Conservation (phyloP, 1,140 invertebrate species). For the Brachionus manjavacas region DNA sequence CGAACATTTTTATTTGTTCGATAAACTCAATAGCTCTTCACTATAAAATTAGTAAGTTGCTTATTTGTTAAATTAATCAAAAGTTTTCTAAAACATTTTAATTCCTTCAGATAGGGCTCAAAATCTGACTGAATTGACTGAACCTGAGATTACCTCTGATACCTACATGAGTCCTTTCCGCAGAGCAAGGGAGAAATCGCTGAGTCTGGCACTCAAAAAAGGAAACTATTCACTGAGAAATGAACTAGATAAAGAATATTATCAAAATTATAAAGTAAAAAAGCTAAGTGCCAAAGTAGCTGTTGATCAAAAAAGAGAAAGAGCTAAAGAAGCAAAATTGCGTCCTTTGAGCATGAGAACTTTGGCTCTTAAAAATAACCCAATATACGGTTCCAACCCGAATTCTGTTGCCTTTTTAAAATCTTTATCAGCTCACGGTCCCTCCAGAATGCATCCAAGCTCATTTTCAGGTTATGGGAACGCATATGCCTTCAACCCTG, state of each 20-base stretch:
- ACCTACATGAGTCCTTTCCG: conserved; percentile 4
- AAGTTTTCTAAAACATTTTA: background rate
- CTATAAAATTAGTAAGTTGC: background rate
- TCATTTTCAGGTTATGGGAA: background rate
- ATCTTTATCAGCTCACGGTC: background rate
- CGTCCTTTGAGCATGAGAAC: conserved; percentile 16
- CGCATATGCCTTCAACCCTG: background rate
- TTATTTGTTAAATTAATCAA: background rate
- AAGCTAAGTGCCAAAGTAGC: background rate
- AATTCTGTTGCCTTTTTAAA: background rate
- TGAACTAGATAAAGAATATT: background rate
- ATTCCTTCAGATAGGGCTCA: background rate
- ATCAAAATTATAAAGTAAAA: conserved; percentile 25
- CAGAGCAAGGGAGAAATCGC: background rate
- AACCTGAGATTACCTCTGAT: background rate
- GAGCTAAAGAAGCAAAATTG: background rate
- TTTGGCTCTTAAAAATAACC: background rate
- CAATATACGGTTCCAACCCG: background rate
- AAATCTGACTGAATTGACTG: background rate
- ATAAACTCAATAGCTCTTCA: background rate
- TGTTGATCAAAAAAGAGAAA: background rate
- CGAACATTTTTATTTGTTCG: background rate
- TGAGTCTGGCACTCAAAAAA: background rate
- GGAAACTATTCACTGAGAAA: background rate
- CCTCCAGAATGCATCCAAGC: background rate